Evolutionary conservation across 2,888 invertebrate genomes (phyloP).

Genomic region (Ormyrus labotus): DNA sequence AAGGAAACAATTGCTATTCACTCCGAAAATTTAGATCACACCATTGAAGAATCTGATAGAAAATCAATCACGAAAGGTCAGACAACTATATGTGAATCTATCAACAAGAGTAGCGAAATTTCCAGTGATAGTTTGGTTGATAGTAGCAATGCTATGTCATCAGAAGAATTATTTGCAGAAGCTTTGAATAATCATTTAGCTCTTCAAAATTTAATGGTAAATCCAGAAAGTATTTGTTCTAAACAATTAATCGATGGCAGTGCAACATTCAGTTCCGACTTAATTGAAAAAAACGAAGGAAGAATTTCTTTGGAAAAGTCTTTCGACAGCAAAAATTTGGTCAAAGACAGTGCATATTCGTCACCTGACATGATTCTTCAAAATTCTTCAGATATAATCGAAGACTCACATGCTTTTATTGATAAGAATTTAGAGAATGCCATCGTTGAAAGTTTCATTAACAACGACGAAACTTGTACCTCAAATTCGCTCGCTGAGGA

Average conservation of each 20-base stretch:
- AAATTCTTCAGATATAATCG: too few species aligned
- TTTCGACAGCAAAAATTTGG: background rate
- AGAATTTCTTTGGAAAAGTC: too few species aligned
- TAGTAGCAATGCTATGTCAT: background rate
- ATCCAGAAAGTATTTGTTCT: too few species aligned
- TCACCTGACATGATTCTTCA: too few species aligned
- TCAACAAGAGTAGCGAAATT: constrained; percentile 14
- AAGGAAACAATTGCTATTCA: constrained; percentile 8
- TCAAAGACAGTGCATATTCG: background rate
- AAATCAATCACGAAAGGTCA: background rate
- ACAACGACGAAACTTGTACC: background rate
- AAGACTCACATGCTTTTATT: too few species aligned
- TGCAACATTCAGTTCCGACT: too few species aligned
- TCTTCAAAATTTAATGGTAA: too few species aligned
- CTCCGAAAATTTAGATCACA: constrained; percentile 18
- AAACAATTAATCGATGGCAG: too few species aligned
- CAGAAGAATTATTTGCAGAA: background rate
- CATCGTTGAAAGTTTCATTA: background rate
- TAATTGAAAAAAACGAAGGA: too few species aligned
- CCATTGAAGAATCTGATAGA: constrained; percentile 5
- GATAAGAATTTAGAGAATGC: background rate
- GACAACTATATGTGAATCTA: background rate
- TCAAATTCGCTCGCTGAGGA: background rate
- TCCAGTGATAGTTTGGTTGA: background rate
- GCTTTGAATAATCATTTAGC: background rate